Conservation (phyloP, 2,888 invertebrate species). For the Nasonovia ribisnigri region DNA sequence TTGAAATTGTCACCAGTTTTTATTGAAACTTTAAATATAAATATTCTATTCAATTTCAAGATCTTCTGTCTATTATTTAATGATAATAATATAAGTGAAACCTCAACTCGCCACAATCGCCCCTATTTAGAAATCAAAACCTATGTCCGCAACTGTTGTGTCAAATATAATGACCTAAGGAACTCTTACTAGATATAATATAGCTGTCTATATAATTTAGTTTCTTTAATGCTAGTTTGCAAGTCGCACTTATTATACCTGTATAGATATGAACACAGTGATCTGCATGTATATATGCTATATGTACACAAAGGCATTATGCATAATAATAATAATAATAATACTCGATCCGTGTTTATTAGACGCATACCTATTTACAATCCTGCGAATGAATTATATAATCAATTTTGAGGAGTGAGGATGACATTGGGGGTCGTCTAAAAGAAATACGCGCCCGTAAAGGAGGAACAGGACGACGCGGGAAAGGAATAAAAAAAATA, state of each 20-base stretch:
- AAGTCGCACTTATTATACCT: background rate
- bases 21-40: background rate
- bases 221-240: background rate
- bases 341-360: background rate
- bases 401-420: slow-evolving; percentile 20
- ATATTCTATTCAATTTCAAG: background rate
- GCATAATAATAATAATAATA: background rate
- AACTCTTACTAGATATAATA: background rate
- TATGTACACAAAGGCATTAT: background rate
- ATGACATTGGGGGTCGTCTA: slow-evolving; percentile 24
- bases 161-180: background rate
- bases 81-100: background rate
- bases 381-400: slow-evolving; percentile 34
- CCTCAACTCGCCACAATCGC: background rate
- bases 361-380: background rate
- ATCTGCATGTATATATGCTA: background rate
- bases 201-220: background rate
- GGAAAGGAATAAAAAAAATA: background rate
- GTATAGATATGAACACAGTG: background rate
- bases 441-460: background rate
- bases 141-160: background rate
- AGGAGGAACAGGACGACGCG: background rate
- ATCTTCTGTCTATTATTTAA: background rate
- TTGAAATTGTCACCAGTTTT: background rate
- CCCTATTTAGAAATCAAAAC: background rate